Evolutionary conservation across 35 echinoderm and acorn worm genomes (phyloP), one percentile per base, ranked within the genome.

Genomic region (Lytechinus variegatus): DNA sequence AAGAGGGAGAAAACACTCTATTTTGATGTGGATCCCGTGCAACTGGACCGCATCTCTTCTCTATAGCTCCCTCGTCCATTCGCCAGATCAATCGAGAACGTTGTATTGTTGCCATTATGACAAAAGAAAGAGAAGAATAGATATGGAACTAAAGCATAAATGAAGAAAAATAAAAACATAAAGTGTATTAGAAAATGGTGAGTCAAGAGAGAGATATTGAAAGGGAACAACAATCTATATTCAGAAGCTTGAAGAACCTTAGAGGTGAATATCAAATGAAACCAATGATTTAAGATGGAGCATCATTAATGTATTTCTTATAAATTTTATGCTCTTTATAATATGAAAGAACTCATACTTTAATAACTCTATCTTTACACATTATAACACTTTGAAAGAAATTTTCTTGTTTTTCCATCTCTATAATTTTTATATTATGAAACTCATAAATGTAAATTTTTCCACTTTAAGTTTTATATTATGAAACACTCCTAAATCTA

Each of bases 41-140:
- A 90, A 90, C 88, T 14, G 88, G 88, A 90, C 10, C 29, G 88
- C 88, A 90, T 90, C 88, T 13, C 66, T 33, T 13, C 66, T 79
- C 19, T n/a, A 88, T 28, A 90, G 88, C 88, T 54, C 29, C 52
- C 88, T 90, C 88, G 52, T 90, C 88, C 27, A 14, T 79, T 54
- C 28, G 88, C 52, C 88, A 44, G 88, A 90, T 90, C 88, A 90
- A 90, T 3, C 8, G 88, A 90, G 88, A 19, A 44, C 12, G 28
- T 29, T 21, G 27, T 16, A 90, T 54, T 90, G 28, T 90, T 28
- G 7, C 12, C 66, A 79, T 24, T 19, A 79, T 24, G 21, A 79
- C 66, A n/a, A 44, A 44, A 79, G 16, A 24, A 24, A n/a, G 66
- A 52, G 88, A 90, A 54, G 52, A 90, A 24, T 29, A 44, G 11